Base-by-base conservation (phyloP, 1,140 invertebrate species). In the Heliothis virescens region DNA sequence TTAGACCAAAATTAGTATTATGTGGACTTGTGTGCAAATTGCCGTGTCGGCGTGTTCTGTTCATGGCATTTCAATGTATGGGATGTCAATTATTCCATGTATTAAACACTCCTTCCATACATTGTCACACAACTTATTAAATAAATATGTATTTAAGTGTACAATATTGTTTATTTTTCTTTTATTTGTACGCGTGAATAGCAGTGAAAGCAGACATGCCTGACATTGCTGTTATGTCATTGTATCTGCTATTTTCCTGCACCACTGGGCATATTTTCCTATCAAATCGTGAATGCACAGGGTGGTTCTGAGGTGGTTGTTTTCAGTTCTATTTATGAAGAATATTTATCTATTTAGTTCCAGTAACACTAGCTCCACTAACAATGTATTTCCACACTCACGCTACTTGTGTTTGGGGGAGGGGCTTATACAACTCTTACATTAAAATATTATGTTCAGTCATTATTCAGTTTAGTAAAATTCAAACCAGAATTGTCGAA, bases 91-190 rank as follows among this genome's bases (percentile, higher is more conserved):
- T 69, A 79, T 79, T 78, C 59, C 52, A 76, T 65, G 53, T 72
- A 77, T 78, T 55, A 21, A 67, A 53, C 48, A 71, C 18, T 72
- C 79, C 83, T 86, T 85, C 84, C 82, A 87, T 87, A 87, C 83
- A 83, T 87, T 87, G 83, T 82, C 73, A 84, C 82, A 85, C 79
- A 83, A 80, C 21, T 75, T 72, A 55, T 41, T 72, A 57, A 71
- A 74, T 74, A 59, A 59, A 74, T 74, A 74, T 57, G 67, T 62
- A 62, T 60, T 52, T 76, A 72, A 72, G 69, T 72, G 69, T 76
- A 52, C 67, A 65, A 76, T 59, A 79, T 69, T 77, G 59, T 50
- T 55, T 67, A 55, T 74, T 15, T 62, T 62, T 21, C 71, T 74
- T 21, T 74, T 57, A 71, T 57, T 67, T 65, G 26, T 5, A 63